A percentile compares a stretch with the other conserved stretches of the same genome.
phyloP scores from a whole-genome alignment of 1,140 invertebrate genomes.

The Condylostylus longicornis region DNA sequence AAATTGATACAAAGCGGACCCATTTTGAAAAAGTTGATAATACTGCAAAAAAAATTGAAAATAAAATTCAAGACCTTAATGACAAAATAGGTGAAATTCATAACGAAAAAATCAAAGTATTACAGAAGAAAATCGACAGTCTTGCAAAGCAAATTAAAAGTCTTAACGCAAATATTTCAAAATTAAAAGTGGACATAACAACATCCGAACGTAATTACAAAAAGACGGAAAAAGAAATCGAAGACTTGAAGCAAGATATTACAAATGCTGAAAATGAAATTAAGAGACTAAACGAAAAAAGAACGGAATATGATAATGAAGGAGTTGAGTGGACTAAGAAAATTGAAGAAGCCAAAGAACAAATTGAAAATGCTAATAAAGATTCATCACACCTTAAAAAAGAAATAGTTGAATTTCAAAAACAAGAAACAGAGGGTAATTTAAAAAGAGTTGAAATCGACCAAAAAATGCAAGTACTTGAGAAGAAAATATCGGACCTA shows the following conservation, averaged over 20 bases:
- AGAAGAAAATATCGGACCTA: constrained; percentile 48
- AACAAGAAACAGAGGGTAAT: constrained; percentile 51
- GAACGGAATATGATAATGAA: constrained; percentile 40
- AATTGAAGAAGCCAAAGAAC: constrained; percentile 36
- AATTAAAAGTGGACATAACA: constrained; percentile 67
- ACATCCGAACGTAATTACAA: constrained; percentile 63
- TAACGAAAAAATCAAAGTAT: constrained; percentile 49
- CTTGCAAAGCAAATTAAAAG: constrained; percentile 54
- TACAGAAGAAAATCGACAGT: constrained; percentile 56
- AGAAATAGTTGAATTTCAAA: constrained; percentile 42
- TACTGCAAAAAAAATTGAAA: constrained; percentile 38
- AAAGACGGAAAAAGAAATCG: constrained; percentile 54
- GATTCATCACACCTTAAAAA: constrained; percentile 42
- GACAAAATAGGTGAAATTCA: constrained; percentile 62
- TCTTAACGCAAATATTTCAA: constrained; percentile 52
- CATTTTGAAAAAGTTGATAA: constrained; percentile 45
- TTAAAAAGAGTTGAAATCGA: constrained; percentile 58
- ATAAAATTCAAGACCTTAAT: constrained; percentile 45
- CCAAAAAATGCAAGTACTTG: constrained; percentile 51
- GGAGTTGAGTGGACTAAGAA: constrained; percentile 38
- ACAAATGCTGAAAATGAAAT: constrained; percentile 43
- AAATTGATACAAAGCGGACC: constrained; percentile 35
- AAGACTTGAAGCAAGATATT: constrained; percentile 55
- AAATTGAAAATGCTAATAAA: constrained; percentile 36
- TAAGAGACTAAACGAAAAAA: constrained; percentile 42